Evolutionary conservation across 2,113 vertebrate species (phyloP), one percentile per base, ranked within the genome.

Genomic region (Sprattus sprattus): DNA sequence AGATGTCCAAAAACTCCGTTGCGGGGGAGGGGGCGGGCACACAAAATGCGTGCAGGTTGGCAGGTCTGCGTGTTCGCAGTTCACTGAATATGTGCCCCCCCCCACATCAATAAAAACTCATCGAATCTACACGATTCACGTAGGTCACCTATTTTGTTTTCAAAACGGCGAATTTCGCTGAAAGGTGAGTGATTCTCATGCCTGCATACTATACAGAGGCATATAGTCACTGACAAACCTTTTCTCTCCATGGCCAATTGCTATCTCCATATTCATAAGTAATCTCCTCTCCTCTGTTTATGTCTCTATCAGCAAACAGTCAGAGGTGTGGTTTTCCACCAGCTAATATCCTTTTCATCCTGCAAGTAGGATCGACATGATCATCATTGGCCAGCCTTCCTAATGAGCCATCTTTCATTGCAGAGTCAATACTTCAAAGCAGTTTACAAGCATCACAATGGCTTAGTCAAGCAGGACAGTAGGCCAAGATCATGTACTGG

Each of bases 261-360:
- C 49, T 80, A 50, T 67, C 85, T 39, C 88, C 88, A 88, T 87
- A 88, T 84, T 89, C 83, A 84, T 88, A 89, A 2, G 88, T 89
- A 8, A 88, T 86, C 84, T 89, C 86, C 45, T 84, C 83, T 80
- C 86, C 86, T 82, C 46, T 20, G 0, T 44, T n/a, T 39, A 89
- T 89, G 83, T 89, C 52, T 64, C 45, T 86, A 45, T 80, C 6
- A 45, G 86, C 87, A 88, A 85, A 89, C 84, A 89, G 81, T 28
- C 82, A 88, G 87, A n/a, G n/a, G 82, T 89, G 86, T 83, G 88
- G 85, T 57, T 86, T 89, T 75, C 85, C 81, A 44, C 85, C 80
- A 45, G 50, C 80, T 52, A 78, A 16, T 4, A 87, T 88, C 81
- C 28, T 80, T 81, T 86, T 89, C 86, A 89, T 89, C 81, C n/a